A percentile compares a stretch with the other conserved stretches of the same genome.
Evolutionary conservation across 2,888 invertebrate species (phyloP).

Genomic region (Heteromyza rotundicornis): DNA sequence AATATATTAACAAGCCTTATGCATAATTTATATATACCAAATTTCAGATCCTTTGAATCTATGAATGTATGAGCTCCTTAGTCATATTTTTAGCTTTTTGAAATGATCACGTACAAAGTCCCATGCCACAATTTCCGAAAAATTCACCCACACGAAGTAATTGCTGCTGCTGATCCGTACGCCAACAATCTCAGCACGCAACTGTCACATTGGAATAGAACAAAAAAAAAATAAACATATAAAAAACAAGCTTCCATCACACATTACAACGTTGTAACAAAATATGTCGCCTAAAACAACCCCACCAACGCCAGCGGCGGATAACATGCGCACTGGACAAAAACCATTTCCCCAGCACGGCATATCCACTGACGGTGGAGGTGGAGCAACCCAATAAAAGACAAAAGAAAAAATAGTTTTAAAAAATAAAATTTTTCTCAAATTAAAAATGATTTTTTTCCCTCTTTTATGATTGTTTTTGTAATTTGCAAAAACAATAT

Average conservation of each 20-base stretch:
- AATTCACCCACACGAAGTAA: too few species aligned
- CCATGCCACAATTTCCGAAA: too few species aligned
- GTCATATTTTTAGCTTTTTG: too few species aligned
- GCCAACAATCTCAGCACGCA: neutral
- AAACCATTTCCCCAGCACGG: conserved; percentile 12
- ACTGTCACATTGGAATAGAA: neutral
- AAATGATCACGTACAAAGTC: too few species aligned
- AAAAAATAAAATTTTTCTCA: neutral
- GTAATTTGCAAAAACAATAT: neutral
- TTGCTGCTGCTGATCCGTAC: too few species aligned
- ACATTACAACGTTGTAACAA: neutral
- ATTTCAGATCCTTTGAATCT: too few species aligned
- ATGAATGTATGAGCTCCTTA: too few species aligned
- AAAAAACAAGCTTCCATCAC: neutral
- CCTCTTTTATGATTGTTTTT: neutral
- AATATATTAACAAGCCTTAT: too few species aligned
- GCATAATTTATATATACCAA: too few species aligned
- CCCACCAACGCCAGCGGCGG: conserved; percentile 7
- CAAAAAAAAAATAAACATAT: neutral
- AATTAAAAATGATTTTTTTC: conserved; percentile 1
- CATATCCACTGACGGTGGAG: conserved; percentile 8
- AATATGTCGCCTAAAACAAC: neutral
- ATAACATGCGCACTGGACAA: conserved; percentile 24
- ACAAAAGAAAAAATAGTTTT: neutral
- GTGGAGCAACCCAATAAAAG: conserved; percentile 13